Base-by-base conservation (phyloP, 2,888 invertebrate genomes). In the Pristionchus mayeri region DNA sequence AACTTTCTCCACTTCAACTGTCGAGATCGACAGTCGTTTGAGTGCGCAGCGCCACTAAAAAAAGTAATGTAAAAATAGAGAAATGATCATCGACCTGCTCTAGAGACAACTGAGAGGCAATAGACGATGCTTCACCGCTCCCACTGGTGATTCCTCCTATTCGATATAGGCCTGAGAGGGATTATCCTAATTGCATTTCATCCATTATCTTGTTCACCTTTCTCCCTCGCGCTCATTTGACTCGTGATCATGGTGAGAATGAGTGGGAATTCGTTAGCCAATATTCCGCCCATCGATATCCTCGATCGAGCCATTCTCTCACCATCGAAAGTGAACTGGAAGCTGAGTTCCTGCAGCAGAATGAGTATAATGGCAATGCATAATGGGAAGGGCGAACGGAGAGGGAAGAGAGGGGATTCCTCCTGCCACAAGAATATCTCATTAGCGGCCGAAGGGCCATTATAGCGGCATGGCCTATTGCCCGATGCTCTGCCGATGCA, bases 371-470 rank as follows among this genome's bases (percentile, higher is more conserved):
- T 18, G 18, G 34, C 2, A 37, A 40, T 24, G 44, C 1, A 24
- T 13, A 52, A 4, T 34, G 30, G 7, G 9, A 24, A n/a, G 37
- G 9, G 50, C 76, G 16, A 50, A 80, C 80, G 13, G 37, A n/a
- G 0, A 80, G 24, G 21, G 80, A 80, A 1, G 80, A 34, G 7
- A 52, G 18, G 57, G 54, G 40, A 24, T 80, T 80, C 37, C 18
- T 34, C 18, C 11, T 6, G 24, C 21, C 27, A 11, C n/a, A n/a
- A n/a, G 34, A n/a, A 37, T 37, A 52, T 40, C 54, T 37, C 2
- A 88, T 63, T 27, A 89, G 83, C 2, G 89, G 88, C 18, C 87
- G 85, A 4, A 89, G 85, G 52, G 86, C 86, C 21, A 71, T 83
- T 0, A 88, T 57, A 2, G 87, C 85, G 24, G 87, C 86, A 40